phyloP scores from a whole-genome alignment of 92 coral and sea anemone species.

The Metridium senile region DNA sequence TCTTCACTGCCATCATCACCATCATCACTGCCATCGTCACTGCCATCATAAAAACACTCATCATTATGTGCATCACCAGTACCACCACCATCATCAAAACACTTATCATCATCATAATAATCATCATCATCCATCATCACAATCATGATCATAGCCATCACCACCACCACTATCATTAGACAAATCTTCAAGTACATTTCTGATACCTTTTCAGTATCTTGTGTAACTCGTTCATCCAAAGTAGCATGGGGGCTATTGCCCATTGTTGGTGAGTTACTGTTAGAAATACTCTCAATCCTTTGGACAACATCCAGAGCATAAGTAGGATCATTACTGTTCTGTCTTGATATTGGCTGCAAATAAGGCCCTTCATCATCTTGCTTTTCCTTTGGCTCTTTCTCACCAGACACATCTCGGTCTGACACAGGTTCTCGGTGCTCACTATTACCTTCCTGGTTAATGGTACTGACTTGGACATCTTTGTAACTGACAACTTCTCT shows the following conservation, averaged over 20 bases:
- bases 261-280: conserved; percentile 38
- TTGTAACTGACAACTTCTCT: conserved; percentile 30
- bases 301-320: conserved; percentile 46
- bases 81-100: no score
- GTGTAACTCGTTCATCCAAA: conserved; percentile 56
- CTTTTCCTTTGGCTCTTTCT: conserved; percentile 49
- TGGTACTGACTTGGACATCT: neutral
- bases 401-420: conserved; percentile 60
- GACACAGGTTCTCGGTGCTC: conserved; percentile 37
- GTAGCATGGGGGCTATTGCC: conserved; percentile 80
- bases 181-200: no score
- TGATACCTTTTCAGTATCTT: conserved; percentile 69
- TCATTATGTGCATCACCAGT: no score
- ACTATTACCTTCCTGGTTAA: conserved; percentile 7
- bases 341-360: conserved; percentile 28
- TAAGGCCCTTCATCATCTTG: conserved; percentile 32
- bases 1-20: no score
- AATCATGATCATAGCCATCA: no score
- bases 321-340: conserved; percentile 49
- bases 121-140: no score
- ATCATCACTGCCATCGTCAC: no score
- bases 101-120: no score
- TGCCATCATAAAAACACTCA: no score
- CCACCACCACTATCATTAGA: no score
- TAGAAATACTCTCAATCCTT: conserved; percentile 62